Conservation (phyloP, 2,888 invertebrate species). For the Rhagium mordax region DNA sequence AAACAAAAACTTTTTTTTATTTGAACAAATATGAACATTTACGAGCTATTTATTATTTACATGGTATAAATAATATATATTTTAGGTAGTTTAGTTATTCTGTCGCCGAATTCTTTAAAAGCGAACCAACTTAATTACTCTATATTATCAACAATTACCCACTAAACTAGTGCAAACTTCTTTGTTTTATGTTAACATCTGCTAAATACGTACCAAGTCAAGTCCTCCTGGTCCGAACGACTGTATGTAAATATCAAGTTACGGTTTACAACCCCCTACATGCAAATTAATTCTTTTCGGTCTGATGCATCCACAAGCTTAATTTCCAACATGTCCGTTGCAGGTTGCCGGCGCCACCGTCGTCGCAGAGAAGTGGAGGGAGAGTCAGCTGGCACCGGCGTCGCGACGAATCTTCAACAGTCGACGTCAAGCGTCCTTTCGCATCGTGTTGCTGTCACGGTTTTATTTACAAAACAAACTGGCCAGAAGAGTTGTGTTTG, state of each 20-base stretch:
- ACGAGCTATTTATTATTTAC: too few relatives aligned
- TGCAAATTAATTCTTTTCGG: slow-evolving; percentile 64
- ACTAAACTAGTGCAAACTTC: background rate
- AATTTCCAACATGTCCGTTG: slow-evolving; percentile 66
- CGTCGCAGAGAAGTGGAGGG: slow-evolving; percentile 64
- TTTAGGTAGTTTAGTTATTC: too few relatives aligned
- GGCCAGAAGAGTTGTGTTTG: slow-evolving; percentile 41
- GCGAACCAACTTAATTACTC: background rate
- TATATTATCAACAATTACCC: background rate
- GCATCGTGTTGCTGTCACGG: slow-evolving; percentile 35
- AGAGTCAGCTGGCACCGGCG: slow-evolving; percentile 70
- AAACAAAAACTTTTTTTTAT: too few relatives aligned
- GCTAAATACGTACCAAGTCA: background rate
- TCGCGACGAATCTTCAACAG: slow-evolving; percentile 73
- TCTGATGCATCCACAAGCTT: slow-evolving; percentile 57
- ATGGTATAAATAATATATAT: too few relatives aligned
- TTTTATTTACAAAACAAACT: slow-evolving; percentile 25
- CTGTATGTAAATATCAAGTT: slow-evolving; percentile 26
- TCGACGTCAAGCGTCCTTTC: slow-evolving; percentile 73
- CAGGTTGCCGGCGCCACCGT: slow-evolving; percentile 68
- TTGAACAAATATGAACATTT: too few relatives aligned
- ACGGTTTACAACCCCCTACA: slow-evolving; percentile 50
- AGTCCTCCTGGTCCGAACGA: background rate
- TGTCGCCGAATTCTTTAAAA: background rate
- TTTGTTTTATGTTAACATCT: background rate